Evolutionary conservation across 2,888 invertebrate genomes (phyloP).

Genomic region (Phaedon cochleariae): DNA sequence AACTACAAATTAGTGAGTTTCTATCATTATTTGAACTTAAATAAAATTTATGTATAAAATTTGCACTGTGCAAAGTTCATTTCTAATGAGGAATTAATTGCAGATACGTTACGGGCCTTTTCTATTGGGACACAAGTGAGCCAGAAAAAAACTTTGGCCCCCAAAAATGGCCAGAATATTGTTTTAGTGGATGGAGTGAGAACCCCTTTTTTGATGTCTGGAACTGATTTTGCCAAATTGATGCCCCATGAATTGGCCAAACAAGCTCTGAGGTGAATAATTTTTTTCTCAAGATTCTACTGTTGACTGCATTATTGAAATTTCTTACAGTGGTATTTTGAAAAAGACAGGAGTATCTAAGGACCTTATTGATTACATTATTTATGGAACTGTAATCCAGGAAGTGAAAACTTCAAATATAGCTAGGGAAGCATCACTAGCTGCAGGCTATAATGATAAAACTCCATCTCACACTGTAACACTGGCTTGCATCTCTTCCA

Average conservation of each 20-base stretch:
- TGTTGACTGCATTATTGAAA: too few species aligned
- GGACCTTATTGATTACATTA: slow-evolving; percentile 90
- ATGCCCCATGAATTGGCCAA: slow-evolving; percentile 97
- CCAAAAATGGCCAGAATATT: slow-evolving; percentile 81
- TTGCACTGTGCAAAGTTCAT: neutral
- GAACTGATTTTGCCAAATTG: slow-evolving; percentile 90
- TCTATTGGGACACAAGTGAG: slow-evolving; percentile 65
- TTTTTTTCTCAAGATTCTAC: too few species aligned
- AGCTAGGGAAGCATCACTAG: slow-evolving; percentile 89
- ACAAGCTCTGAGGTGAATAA: slow-evolving; percentile 82
- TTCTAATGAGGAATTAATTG: slow-evolving; percentile 29
- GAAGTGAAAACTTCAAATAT: slow-evolving; percentile 98
- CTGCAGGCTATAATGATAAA: slow-evolving; percentile 88
- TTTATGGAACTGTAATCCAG: slow-evolving; percentile 96
- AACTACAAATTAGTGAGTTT: slow-evolving; percentile 50
- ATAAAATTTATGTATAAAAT: slow-evolving; percentile 5
- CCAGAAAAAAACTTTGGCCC: slow-evolving; percentile 66
- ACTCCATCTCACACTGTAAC: slow-evolving; percentile 98
- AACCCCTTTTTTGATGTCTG: slow-evolving; percentile 93
- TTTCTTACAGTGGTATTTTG: slow-evolving; percentile 79
- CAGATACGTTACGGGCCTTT: slow-evolving; percentile 65
- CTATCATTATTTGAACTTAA: too few species aligned
- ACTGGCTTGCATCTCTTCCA: slow-evolving; percentile 98
- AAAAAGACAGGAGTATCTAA: slow-evolving; percentile 83
- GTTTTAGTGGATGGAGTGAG: slow-evolving; percentile 97